phyloP scores from a whole-genome alignment of 2,888 invertebrate genomes.

The Agonopterix heracliana region DNA sequence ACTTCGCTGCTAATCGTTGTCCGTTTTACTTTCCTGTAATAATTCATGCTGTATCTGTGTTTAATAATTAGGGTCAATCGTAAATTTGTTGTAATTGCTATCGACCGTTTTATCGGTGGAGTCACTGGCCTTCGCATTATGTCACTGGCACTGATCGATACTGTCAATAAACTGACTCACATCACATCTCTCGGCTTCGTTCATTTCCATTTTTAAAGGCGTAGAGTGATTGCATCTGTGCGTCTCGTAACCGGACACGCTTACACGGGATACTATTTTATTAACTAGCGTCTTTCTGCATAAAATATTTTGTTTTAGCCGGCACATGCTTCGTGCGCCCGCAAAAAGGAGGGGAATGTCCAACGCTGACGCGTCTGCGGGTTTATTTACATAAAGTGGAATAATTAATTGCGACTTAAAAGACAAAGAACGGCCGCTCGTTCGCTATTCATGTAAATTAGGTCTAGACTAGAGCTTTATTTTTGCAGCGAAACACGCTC shows the following conservation, averaged over 20 bases:
- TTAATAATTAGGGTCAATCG: slow-evolving; percentile 41
- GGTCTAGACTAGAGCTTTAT: slow-evolving; percentile 44
- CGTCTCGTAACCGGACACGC: no score
- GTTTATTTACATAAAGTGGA: slow-evolving; percentile 67
- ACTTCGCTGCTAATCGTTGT: slow-evolving; percentile 6
- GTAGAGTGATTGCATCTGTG: no score
- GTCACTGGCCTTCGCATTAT: slow-evolving; percentile 38
- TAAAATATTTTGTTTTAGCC: slow-evolving; percentile 40
- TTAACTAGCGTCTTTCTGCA: slow-evolving; percentile 30
- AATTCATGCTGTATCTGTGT: slow-evolving; percentile 28
- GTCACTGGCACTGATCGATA: slow-evolving; percentile 30
- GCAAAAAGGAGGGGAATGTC: slow-evolving; percentile 46
- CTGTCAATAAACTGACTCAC: slow-evolving; percentile 4
- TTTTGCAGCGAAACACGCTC: slow-evolving; percentile 30
- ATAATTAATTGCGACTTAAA: slow-evolving; percentile 71
- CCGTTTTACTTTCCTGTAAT: slow-evolving; percentile 19
- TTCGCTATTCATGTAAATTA: slow-evolving; percentile 68
- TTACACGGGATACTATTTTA: slow-evolving; percentile 23
- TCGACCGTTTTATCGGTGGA: slow-evolving; percentile 24
- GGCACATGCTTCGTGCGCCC: slow-evolving; percentile 28
- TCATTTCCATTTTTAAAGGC: no score
- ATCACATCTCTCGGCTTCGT: neutral
- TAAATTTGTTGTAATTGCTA: slow-evolving; percentile 27
- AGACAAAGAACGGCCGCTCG: slow-evolving; percentile 58
- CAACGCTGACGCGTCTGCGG: slow-evolving; percentile 40